Evolutionary conservation across 1,140 invertebrate genomes (phyloP), one percentile per base, ranked within the genome.

Genomic region (Pogonus chalceus): DNA sequence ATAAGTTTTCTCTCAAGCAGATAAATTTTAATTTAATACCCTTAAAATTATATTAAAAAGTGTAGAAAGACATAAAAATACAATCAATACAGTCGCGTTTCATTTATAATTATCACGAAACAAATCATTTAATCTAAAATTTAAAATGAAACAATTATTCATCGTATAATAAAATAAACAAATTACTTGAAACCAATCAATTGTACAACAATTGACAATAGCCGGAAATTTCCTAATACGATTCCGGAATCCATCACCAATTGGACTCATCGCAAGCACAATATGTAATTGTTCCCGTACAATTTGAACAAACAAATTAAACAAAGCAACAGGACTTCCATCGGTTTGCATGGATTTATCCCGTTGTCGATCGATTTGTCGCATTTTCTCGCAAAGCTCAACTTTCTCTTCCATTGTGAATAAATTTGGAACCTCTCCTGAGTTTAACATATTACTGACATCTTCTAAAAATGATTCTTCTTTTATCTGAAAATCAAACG

Each of bases 161-260:
- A 10, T 9, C 23, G 24, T 26, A 23, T n/a, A 48, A 60, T 51
- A 49, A 48, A 20, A 31, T 47, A 51, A 35, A 16, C 14, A 56
- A 59, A 53, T 68, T 72, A 90, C 90, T 76, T 96, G 91, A 71
- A 97, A 92, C 94, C 93, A 97, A 73, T 97, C 91, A 57, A 97
- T 96, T 0, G 93, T 96, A 65, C 94, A 97, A 66, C 93, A 96
- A 69, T 96, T 97, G 20, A 97, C 90, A 22, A 98, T 78, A 0
- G 92, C 88, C 1, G 93, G 94, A 69, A 96, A 98, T 69, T 92
- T 96, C 54, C 92, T 75, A 12, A 97, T 83, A 47, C 91, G 78
- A 65, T 85, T 90, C 55, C 92, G 77, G 69, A 97, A 87, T 12
- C 78, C 77, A 54, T 85, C 83, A 3, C 92, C 92, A 63, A 92